Evolutionary conservation across 1,140 invertebrate species (phyloP).

Genomic region (Phymastichus coffea): DNA sequence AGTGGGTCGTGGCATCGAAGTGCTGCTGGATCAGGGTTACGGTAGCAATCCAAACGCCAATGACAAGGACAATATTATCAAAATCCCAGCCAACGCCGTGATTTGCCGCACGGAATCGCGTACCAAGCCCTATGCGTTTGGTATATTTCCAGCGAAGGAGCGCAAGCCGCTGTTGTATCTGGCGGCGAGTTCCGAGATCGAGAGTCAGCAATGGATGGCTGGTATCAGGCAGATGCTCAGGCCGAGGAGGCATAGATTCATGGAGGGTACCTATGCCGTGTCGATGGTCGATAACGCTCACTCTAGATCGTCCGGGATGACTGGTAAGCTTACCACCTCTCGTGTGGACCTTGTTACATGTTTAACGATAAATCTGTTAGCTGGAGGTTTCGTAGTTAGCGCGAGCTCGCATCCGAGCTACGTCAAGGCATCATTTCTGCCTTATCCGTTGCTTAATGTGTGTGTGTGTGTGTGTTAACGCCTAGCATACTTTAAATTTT

Average conservation of each 20-base stretch:
- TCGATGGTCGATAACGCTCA: conserved; percentile 60
- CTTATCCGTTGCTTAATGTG: too few species aligned
- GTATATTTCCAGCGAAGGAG: conserved; percentile 55
- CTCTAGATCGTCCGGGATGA: conserved; percentile 56
- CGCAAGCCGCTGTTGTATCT: conserved; percentile 57
- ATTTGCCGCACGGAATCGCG: conserved; percentile 59
- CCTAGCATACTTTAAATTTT: neutral
- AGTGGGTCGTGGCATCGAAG: conserved; percentile 39
- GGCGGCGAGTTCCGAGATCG: conserved; percentile 56
- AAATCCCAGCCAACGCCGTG: conserved; percentile 50
- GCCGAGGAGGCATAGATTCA: conserved; percentile 43
- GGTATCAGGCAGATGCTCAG: conserved; percentile 55
- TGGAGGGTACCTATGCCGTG: conserved; percentile 52
- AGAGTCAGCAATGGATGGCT: conserved; percentile 60
- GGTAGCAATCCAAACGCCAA: conserved; percentile 24
- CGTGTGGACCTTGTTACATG: too few species aligned
- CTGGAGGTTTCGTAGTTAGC: neutral
- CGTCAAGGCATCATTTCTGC: too few species aligned
- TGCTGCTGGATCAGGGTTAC: conserved; percentile 45
- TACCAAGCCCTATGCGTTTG: conserved; percentile 59
- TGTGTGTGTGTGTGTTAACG: neutral
- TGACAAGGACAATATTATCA: conserved; percentile 39
- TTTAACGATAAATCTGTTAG: neutral
- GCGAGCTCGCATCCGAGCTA: too few species aligned
- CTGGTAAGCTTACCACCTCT: too few species aligned